Evolutionary conservation across 2,888 invertebrate species (phyloP).

Genomic region (Camptogramma bilineatum): DNA sequence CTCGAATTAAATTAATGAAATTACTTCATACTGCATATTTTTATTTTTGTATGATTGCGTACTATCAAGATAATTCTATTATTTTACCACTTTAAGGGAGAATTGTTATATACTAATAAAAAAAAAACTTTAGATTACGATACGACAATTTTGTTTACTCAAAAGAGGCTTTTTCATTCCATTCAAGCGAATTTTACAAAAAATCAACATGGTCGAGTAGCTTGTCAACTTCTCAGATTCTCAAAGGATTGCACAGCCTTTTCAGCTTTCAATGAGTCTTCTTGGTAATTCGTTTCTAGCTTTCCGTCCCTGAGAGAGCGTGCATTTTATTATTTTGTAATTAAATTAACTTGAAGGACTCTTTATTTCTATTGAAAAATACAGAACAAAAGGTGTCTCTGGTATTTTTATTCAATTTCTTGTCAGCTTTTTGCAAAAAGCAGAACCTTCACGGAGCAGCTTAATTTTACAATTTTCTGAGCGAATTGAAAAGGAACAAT

Average conservation of each 20-base stretch:
- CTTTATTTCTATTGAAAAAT: conserved; percentile 12
- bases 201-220: conserved; percentile 8
- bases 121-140: background rate
- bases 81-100: too few species aligned
- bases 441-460: background rate
- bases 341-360: conserved; percentile 21
- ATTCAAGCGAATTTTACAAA: conserved; percentile 14
- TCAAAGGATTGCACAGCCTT: conserved; percentile 24
- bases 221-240: conserved; percentile 25
- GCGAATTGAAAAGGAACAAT: conserved; percentile 70
- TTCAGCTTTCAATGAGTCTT: conserved; percentile 28
- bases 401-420: background rate
- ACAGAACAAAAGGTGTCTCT: conserved; percentile 6
- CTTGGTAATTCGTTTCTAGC: conserved; percentile 31
- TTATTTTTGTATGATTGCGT: too few species aligned
- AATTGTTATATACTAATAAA: too few species aligned
- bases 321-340: conserved; percentile 23
- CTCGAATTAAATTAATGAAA: too few species aligned
- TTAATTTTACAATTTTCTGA: conserved; percentile 27
- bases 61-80: too few species aligned
- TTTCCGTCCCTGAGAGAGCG: conserved; percentile 14
- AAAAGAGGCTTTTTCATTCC: conserved; percentile 6
- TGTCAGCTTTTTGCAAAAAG: background rate
- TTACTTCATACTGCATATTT: too few species aligned
- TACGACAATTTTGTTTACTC: background rate